A percentile compares a stretch with the other conserved stretches of the same genome.
Conservation (phyloP, 2,113 vertebrate genomes). For the Solea senegalensis region DNA sequence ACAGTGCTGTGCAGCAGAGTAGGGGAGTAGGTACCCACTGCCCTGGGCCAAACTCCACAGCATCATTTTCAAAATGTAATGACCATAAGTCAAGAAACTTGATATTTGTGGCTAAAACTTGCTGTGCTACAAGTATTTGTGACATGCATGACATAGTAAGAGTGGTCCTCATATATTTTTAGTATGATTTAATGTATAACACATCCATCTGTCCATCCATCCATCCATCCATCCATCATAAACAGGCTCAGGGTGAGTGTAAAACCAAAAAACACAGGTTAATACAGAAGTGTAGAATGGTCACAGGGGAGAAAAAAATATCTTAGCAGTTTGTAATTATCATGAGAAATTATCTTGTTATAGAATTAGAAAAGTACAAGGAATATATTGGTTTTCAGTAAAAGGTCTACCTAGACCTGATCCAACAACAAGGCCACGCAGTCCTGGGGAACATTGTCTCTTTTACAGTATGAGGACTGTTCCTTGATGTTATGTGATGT, state of each 20-base stretch:
- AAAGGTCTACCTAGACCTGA: too few relatives aligned
- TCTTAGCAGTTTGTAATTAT: too few relatives aligned
- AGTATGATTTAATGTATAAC: conserved; percentile 5
- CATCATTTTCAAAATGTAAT: conserved; percentile 48
- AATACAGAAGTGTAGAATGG: background rate
- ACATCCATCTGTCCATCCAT: conserved; percentile 12
- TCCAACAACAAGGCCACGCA: too few relatives aligned
- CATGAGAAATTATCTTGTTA: too few relatives aligned
- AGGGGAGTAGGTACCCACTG: conserved; percentile 32
- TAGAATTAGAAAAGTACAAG: too few relatives aligned
- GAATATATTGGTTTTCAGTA: too few relatives aligned
- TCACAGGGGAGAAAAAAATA: too few relatives aligned
- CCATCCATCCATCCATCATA: background rate
- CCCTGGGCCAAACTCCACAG: conserved; percentile 48
- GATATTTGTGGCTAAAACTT: conserved; percentile 27
- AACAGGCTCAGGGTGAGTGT: background rate
- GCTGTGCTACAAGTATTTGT: conserved; percentile 21
- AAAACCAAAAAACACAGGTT: background rate
- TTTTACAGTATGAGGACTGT: too few relatives aligned
- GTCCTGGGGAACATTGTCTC: too few relatives aligned
- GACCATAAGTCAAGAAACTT: conserved; percentile 46
- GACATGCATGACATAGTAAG: conserved; percentile 5
- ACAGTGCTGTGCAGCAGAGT: conserved; percentile 41
- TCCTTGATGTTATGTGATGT: too few relatives aligned
- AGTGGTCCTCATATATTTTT: conserved; percentile 14